These are phyloP conservation scores for Morelia viridis DNA, from an alignment of 2,797 vertebrate species.

Conservation along the genomic window DNA sequence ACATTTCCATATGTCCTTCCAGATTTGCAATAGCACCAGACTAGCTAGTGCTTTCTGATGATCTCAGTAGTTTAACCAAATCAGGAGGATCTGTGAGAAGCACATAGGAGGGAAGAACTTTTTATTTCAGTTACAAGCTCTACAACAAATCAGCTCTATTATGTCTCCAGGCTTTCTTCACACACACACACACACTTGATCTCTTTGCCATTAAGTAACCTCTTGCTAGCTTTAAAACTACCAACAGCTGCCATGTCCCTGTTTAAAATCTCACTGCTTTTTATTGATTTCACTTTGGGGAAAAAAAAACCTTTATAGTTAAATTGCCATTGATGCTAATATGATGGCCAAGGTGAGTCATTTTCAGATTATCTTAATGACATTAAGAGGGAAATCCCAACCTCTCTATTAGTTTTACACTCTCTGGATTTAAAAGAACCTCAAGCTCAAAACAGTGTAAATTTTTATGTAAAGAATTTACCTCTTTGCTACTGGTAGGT, in stretches of 20 bases:
- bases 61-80: slow-evolving; percentile 17
- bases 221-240: slow-evolving; percentile 45
- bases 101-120: slow-evolving; percentile 3
- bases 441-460: background rate
- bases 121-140: slow-evolving; percentile 28
- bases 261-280: slow-evolving; percentile 42
- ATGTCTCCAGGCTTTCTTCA: slow-evolving; percentile 30
- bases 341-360: slow-evolving; percentile 15
- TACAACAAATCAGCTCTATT: slow-evolving; percentile 43
- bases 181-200: background rate
- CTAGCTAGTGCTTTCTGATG: slow-evolving; percentile 38
- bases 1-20: slow-evolving; percentile 20
- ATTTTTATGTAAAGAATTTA: background rate
- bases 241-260: slow-evolving; percentile 28
- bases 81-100: slow-evolving; percentile 12
- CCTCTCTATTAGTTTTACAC: background rate
- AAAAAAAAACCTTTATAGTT: background rate
- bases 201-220: slow-evolving; percentile 36
- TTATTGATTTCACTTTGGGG: slow-evolving; percentile 22
- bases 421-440: background rate
- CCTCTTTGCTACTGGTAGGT: background rate
- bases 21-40: slow-evolving; percentile 12
- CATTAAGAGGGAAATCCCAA: slow-evolving; percentile 19
- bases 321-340: slow-evolving; percentile 34
- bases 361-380: background rate